Conservation (phyloP, 2,113 vertebrate species). For the Podilymbus podiceps region DNA sequence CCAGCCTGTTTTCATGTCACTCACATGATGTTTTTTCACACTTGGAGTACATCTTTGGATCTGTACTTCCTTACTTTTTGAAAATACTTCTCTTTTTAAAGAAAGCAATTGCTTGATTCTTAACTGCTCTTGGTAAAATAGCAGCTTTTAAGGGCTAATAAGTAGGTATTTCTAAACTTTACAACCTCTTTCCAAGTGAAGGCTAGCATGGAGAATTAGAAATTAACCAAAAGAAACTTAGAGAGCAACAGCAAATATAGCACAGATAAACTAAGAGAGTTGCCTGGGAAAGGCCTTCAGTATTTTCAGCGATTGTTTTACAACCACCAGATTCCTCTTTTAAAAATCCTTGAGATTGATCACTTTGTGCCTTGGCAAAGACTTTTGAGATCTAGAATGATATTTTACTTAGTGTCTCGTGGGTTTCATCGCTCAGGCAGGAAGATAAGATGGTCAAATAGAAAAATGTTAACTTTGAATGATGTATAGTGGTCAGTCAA, state of each 20-base stretch:
- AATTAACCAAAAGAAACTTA: neutral
- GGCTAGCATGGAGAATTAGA: neutral
- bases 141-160: neutral
- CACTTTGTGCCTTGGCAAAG: constrained; percentile 13
- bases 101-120: neutral
- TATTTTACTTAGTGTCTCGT: neutral
- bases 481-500: constrained; percentile 77
- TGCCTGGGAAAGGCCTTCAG: neutral
- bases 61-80: neutral
- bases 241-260: neutral
- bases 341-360: constrained; percentile 2
- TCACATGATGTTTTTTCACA: constrained; percentile 16
- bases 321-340: neutral
- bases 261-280: neutral
- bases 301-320: neutral
- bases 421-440: neutral
- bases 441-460: constrained; percentile 37
- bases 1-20: neutral
- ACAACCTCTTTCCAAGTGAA: neutral
- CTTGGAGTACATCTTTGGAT: neutral
- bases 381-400: neutral
- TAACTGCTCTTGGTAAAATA: neutral
- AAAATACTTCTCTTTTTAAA: neutral
- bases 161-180: neutral
- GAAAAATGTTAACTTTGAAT: constrained; percentile 59